phyloP scores from a whole-genome alignment of 2,888 invertebrate species.

The Vandiemenella viatica region DNA sequence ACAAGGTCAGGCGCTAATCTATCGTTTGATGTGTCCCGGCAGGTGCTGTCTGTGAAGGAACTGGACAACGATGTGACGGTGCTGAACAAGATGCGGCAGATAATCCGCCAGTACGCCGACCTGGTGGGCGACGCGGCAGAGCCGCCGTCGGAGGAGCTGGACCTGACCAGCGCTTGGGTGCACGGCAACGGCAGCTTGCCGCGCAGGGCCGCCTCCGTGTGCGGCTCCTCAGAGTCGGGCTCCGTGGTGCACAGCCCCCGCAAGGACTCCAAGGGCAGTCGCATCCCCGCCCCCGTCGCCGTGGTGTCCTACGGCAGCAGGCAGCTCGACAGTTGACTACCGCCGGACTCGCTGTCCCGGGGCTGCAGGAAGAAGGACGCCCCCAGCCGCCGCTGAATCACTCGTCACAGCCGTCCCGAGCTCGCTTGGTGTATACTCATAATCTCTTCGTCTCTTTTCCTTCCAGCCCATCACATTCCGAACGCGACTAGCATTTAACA shows the following conservation, averaged over 20 bases:
- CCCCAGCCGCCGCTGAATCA: no score
- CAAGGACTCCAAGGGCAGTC: neutral
- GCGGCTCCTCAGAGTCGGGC: neutral
- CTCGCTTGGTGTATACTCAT: no score
- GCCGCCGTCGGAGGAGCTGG: constrained; percentile 22
- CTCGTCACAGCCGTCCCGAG: no score
- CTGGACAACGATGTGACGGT: constrained; percentile 59
- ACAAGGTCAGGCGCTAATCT: no score
- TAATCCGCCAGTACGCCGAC: constrained; percentile 38
- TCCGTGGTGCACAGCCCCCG: neutral
- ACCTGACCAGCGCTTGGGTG: constrained; percentile 56
- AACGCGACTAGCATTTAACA: no score
- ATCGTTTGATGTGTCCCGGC: neutral
- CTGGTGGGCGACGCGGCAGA: constrained; percentile 6
- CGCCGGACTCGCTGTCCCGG: no score
- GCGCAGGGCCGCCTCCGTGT: neutral
- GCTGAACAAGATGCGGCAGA: constrained; percentile 56
- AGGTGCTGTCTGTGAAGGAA: constrained; percentile 35
- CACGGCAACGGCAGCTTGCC: constrained; percentile 43
- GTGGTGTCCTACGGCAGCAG: neutral
- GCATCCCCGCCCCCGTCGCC: neutral
- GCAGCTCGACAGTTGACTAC: neutral
- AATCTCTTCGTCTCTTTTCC: no score
- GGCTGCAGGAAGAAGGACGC: no score
- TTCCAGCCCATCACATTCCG: no score